These are phyloP conservation scores for Melinaea menophilus DNA, from an alignment of 2,888 invertebrate genomes.

Conservation along the genomic window DNA sequence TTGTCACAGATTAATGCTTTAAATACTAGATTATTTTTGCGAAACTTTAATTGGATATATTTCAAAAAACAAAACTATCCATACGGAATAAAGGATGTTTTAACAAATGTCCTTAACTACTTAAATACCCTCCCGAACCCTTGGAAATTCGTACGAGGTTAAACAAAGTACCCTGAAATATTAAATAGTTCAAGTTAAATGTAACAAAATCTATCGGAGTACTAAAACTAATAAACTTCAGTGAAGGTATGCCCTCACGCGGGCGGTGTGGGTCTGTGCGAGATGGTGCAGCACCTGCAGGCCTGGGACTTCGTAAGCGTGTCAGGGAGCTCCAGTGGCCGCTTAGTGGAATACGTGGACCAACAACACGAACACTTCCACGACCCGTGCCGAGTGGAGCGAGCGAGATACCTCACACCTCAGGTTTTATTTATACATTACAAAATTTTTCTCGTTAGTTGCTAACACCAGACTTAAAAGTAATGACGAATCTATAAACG, in stretches of 20 bases:
- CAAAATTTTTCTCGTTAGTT: background rate
- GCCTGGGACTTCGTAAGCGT: conserved; percentile 90
- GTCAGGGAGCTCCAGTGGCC: conserved; percentile 82
- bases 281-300: conserved; percentile 95
- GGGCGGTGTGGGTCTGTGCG: conserved; percentile 95
- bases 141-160: no score
- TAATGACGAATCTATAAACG: background rate
- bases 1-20: no score
- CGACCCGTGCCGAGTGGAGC: conserved; percentile 82
- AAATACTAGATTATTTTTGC: no score
- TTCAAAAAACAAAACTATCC: no score
- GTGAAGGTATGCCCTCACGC: conserved; percentile 96
- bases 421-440: conserved; percentile 51
- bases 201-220: no score
- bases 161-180: no score
- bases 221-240: conserved; percentile 45
- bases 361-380: conserved; percentile 94
- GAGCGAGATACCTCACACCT: conserved; percentile 87
- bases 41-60: no score
- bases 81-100: no score
- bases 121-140: no score
- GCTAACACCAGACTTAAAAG: no score
- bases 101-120: no score
- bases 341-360: conserved; percentile 91
- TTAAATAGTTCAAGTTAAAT: no score